phyloP scores from a whole-genome alignment of 2,888 invertebrate species.

The Phalera bucephala region DNA sequence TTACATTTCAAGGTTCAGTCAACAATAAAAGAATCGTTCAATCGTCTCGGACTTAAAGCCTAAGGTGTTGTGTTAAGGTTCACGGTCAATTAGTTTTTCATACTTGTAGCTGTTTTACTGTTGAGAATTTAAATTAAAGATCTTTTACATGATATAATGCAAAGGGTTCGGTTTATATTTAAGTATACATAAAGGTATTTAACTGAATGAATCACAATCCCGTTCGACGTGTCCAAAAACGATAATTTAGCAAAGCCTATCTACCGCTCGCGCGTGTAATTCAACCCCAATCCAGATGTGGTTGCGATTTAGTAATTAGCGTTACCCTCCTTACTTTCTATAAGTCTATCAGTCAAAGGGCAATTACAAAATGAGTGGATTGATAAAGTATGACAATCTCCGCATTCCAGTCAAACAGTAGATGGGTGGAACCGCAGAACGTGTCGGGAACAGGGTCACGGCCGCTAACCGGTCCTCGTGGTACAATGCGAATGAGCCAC shows the following conservation, averaged over 20 bases:
- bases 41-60: conserved; percentile 34
- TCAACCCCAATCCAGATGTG: too few relatives aligned
- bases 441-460: conserved; percentile 76
- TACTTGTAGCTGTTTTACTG: conserved; percentile 14
- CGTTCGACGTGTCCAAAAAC: conserved; percentile 38
- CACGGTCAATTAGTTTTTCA: conserved; percentile 36
- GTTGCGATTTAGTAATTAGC: too few relatives aligned
- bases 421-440: conserved; percentile 55
- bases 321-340: too few relatives aligned
- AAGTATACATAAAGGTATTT: neutral
- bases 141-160: neutral
- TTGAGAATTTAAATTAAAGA: conserved; percentile 7
- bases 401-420: conserved; percentile 63
- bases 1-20: conserved; percentile 32
- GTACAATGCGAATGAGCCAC: conserved; percentile 56
- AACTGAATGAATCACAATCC: conserved; percentile 32
- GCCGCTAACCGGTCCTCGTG: conserved; percentile 65
- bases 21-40: conserved; percentile 34
- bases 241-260: conserved; percentile 21
- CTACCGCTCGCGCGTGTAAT: conserved; percentile 23
- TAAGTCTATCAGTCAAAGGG: conserved; percentile 11
- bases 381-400: conserved; percentile 55
- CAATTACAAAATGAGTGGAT: conserved; percentile 17
- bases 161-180: neutral
- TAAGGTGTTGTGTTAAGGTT: conserved; percentile 33